Base-by-base conservation (phyloP, 1,140 invertebrate species). In the Cotesia vestalis region DNA sequence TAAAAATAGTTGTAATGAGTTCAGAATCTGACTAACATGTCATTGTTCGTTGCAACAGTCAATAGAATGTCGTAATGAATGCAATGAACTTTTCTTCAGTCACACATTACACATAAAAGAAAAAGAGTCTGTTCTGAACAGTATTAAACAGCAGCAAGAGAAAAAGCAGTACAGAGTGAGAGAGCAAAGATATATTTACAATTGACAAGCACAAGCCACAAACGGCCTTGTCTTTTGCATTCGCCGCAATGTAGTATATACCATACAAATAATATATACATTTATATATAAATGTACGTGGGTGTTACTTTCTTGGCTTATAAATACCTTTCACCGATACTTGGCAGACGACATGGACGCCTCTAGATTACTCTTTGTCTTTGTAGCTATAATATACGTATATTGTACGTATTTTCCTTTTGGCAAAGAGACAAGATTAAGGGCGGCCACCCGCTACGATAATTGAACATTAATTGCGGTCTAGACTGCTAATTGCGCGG, bases 151-250 rank as follows among this genome's bases (percentile, higher is more conserved):
- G 12, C 61, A 40, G 17, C 55, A 69, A 57, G 36, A 40, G 57
- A 36, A 69, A 46, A 20, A 69, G 38, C 38, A 12, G 52, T 3
- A 12, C 34, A 59, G 53, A 40, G 12, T 57, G 14, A 68, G 57
- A 69, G 67, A 46, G 53, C 35, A 66, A 11, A 66, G 59, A 59
- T 36, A 62, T 40, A 53, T 46, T 46, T n/a, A 53, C 57, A 72
- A 67, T 27, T 52, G 60, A 71, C 77, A 68, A 78, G 27, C 27
- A 53, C 57, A 72, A 67, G 36, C 60, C 66, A 71, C 77, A 68
- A 78, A 82, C 80, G 81, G 80, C 80, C 81, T 82, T 83, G 80
- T 80, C 78, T 81, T 77, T 79, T 77, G 72, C 76, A 75, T 77
- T 73, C 35, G 57, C 51, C 27, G 66, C 62, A 61, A 38, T 53